phyloP scores from a whole-genome alignment of 2,797 vertebrate species.

The Eulemur albifrons region DNA sequence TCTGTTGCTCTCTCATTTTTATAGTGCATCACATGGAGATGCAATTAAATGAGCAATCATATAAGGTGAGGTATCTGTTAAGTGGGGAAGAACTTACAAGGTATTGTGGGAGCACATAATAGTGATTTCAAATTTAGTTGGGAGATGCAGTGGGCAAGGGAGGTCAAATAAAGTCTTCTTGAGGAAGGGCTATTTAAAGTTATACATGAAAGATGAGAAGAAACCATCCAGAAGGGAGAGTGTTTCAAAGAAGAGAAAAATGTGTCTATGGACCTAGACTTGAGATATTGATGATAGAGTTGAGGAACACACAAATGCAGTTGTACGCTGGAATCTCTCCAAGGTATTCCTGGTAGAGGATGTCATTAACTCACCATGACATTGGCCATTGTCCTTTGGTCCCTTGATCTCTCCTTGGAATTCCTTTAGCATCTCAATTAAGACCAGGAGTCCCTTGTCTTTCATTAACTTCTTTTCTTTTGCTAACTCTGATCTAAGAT shows the following conservation, averaged over 20 bases:
- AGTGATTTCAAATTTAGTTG: not conserved
- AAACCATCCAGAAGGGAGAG: not conserved
- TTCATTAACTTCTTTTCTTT: not conserved
- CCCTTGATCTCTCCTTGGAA: not conserved
- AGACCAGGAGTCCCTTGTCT: not conserved
- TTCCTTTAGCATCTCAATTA: not conserved
- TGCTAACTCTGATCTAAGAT: not conserved
- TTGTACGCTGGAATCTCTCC: not conserved
- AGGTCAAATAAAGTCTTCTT: not conserved
- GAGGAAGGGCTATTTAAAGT: not conserved
- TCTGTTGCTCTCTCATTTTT: not conserved
- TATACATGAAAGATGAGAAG: not conserved
- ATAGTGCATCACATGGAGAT: not conserved
- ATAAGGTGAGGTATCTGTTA: not conserved
- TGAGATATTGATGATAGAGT: not conserved
- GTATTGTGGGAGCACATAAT: not conserved
- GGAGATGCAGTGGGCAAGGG: not conserved
- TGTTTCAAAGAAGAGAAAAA: not conserved
- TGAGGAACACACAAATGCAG: rapidly evolving
- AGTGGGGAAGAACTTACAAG: not conserved
- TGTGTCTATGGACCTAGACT: not conserved
- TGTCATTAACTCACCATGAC: not conserved
- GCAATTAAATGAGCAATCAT: not conserved
- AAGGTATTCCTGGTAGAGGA: not conserved
- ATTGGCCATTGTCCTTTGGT: not conserved